phyloP scores from a whole-genome alignment of 2,113 vertebrate species.

The Arenaria interpres region DNA sequence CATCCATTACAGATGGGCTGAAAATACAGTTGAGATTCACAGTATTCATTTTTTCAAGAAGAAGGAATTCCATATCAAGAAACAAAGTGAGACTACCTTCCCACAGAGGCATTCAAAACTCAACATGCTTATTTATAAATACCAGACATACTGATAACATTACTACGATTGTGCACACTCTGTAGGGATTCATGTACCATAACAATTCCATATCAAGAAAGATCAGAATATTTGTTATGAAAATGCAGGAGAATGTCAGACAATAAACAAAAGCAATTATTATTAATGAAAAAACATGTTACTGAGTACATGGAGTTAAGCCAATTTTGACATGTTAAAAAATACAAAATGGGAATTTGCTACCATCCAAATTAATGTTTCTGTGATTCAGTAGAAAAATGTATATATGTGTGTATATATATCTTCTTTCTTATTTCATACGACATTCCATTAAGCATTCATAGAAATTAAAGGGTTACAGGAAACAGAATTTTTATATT shows the following conservation, averaged over 20 bases:
- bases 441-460: neutral
- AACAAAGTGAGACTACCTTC: neutral
- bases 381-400: neutral
- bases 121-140: neutral
- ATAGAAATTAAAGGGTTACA: neutral
- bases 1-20: constrained; percentile 53
- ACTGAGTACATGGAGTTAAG: neutral
- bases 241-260: constrained; percentile 50
- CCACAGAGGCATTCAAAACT: constrained; percentile 11
- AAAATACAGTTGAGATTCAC: neutral
- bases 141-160: neutral
- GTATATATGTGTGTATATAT: neutral
- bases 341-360: neutral
- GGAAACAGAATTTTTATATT: neutral
- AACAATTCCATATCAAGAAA: constrained; percentile 18
- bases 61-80: constrained; percentile 10
- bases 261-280: constrained; percentile 49
- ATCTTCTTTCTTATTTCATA: neutral
- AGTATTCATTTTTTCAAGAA: neutral
- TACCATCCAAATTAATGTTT: neutral
- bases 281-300: constrained; percentile 55
- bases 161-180: neutral
- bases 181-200: constrained; percentile 29
- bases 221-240: constrained; percentile 54
- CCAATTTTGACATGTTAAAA: constrained; percentile 7